Evolutionary conservation across 2,797 vertebrate species (phyloP), one percentile per base, ranked within the genome.

Genomic region (Gouania willdenowi): DNA sequence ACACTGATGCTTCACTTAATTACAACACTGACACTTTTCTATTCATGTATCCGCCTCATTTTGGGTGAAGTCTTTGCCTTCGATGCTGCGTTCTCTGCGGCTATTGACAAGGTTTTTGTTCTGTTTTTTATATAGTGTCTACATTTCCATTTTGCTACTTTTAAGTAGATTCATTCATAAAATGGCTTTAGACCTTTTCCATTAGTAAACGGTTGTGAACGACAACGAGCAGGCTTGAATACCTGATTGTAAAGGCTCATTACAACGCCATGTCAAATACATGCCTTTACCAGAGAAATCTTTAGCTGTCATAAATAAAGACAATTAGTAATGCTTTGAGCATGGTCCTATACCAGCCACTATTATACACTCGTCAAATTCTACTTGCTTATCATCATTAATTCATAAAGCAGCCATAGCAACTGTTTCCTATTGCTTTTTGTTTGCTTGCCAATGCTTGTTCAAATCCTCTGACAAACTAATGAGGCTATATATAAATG

Each of bases 291-390:
- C 36, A 26, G 33, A 46, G 51, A 66, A 51, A 70, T 61, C 51
- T 66, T 22, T 25, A 9, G 44, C 32, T 68, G 51, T 69, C 52
- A 67, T 52, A 49, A 60, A 75, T 59, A 78, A 66, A 71, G 68
- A 68, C 63, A 77, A 71, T 75, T 68, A 73, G 59, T 43, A 41
- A 35, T 20, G 37, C 52, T 73, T 74, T 80, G 50, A 75, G 63
- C 48, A 35, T 7, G 38, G 66, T 62, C 58, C 47, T 41, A 5
- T 21, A 62, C 37, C 48, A 22, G 58, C 49, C 58, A 38, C 45
- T 3, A 15, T 63, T 73, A 50, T 51, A 43, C 16, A 19, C 25
- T 52, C 34, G n/a, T 71, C 65, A 58, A 34, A 59, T 61, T 55
- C 55, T 13, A 36, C 34, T 23, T 4, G 45, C 47, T 49, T 23